Evolutionary conservation across 1,140 invertebrate species (phyloP), one percentile per base, ranked within the genome.

Genomic region (Steinernema khuongi): DNA sequence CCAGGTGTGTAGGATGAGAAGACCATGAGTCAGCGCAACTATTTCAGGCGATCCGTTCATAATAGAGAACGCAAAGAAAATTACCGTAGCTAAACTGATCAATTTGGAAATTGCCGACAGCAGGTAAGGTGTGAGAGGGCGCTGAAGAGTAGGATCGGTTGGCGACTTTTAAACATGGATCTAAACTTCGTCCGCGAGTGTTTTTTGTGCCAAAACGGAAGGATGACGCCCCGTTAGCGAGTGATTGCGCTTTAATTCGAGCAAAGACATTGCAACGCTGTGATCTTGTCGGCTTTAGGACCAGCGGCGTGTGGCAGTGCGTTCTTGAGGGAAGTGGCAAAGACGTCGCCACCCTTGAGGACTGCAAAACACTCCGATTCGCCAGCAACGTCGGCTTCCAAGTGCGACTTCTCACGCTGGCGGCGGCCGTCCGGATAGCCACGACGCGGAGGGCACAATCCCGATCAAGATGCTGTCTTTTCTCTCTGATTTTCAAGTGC

Each of bases 21-120:
- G 4, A 26, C 50, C 22, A 7, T 11, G 50, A 60, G 14, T 60
- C 14, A 60, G 50, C 4, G 4, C 26, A 60, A 60, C 4, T 7
- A 22, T n/a, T 60, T 60, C 26, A 60, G 50, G 50, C 11, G 50
- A 60, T 26, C 50, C 50, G 26, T 60, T 60, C 22, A 60, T 60
- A 60, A 60, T 60, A 11, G 50, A 60, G 26, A 22, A 60, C 50
- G 50, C 50, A 14, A 60, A 60, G 50, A 60, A 60, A 60, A 22
- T 60, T 14, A 60, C 50, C 22, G 26, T 60, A 7, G 50, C 50
- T 22, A 60, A 60, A 22, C 22, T 60, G 50, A 60, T 60, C 22
- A 60, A 60, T 22, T 60, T 22, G 11, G 50, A 26, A 22, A 22
- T 60, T 22, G 26, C 50, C 4, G 50, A 60, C 50, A 26, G 50